Percentiles rank a stretch among this genome's conserved stretches.
Conservation (phyloP, 2,113 vertebrate genomes). For the Paraplagusia blochii region DNA sequence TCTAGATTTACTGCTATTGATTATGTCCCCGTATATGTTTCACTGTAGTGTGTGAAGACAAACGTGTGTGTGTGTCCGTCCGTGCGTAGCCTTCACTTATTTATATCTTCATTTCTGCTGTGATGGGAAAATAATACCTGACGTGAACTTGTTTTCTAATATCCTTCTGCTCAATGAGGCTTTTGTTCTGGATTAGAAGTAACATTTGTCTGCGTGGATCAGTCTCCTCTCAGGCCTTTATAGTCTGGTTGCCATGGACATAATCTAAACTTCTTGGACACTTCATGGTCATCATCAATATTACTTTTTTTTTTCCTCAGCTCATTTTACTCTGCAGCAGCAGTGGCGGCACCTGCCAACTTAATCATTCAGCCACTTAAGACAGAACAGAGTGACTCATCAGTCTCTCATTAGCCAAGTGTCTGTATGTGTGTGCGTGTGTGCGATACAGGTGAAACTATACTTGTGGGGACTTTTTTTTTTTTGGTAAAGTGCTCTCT, state of each 20-base stretch:
- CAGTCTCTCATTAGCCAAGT: conserved; percentile 42
- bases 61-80: not conserved
- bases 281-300: conserved; percentile 53
- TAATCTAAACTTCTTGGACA: conserved; percentile 47
- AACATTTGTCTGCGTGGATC: conserved; percentile 45
- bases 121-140: conserved; percentile 21
- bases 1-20: conserved; percentile 31
- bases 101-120: conserved; percentile 20
- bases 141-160: conserved; percentile 20
- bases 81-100: conserved; percentile 5
- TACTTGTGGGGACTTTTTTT: no score
- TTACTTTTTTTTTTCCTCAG: conserved; percentile 39
- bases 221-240: conserved; percentile 49
- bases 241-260: conserved; percentile 6
- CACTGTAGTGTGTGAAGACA: not conserved
- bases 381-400: conserved; percentile 60
- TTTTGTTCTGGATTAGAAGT: conserved; percentile 36
- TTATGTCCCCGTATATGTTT: conserved; percentile 5
- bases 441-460: not conserved
- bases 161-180: conserved; percentile 29
- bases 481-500: no score
- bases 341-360: conserved; percentile 60
- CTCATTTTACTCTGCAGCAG: conserved; percentile 50
- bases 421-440: conserved; percentile 16
- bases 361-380: conserved; percentile 55